phyloP scores from a whole-genome alignment of 2,113 vertebrate genomes.

The Chloropsis cyanopogon region DNA sequence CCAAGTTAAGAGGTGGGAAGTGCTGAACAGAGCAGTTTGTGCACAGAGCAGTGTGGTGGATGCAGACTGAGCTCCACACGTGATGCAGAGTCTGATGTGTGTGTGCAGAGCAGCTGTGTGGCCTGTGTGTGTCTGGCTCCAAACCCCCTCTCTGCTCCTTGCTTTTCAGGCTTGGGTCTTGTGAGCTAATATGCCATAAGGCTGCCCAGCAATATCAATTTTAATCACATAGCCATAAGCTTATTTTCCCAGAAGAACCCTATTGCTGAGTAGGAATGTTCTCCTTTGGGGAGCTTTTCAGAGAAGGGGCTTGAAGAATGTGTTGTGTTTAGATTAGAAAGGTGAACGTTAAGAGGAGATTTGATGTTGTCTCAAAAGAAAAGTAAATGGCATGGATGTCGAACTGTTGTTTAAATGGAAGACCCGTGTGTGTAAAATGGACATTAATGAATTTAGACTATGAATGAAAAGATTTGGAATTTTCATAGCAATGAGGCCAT shows the following conservation, averaged over 20 bases:
- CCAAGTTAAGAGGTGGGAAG: not conserved
- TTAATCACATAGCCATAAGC: not conserved
- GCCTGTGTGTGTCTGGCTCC: not conserved
- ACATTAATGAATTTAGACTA: not conserved
- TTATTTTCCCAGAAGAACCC: not conserved
- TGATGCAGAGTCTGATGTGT: too few relatives aligned
- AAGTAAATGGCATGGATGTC: not conserved
- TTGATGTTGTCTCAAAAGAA: not conserved
- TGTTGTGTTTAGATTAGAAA: not conserved
- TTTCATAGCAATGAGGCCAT: not conserved
- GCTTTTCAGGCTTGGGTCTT: not conserved
- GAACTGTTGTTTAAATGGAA: not conserved
- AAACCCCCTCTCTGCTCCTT: not conserved
- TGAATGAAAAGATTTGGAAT: not conserved
- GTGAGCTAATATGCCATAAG: not conserved
- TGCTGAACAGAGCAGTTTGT: not conserved
- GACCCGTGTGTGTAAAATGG: not conserved
- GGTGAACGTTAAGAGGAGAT: not conserved
- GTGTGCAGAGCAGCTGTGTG: not conserved
- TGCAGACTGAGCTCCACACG: fast-evolving
- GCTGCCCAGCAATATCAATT: not conserved
- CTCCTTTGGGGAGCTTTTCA: not conserved
- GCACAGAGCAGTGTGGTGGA: not conserved
- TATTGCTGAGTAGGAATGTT: not conserved
- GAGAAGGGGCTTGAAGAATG: not conserved